Percentiles rank a stretch among this genome's conserved stretches.
These are phyloP conservation scores for Thymelicus sylvestris DNA, from an alignment of 2,888 invertebrate genomes.

Conservation along the genomic window DNA sequence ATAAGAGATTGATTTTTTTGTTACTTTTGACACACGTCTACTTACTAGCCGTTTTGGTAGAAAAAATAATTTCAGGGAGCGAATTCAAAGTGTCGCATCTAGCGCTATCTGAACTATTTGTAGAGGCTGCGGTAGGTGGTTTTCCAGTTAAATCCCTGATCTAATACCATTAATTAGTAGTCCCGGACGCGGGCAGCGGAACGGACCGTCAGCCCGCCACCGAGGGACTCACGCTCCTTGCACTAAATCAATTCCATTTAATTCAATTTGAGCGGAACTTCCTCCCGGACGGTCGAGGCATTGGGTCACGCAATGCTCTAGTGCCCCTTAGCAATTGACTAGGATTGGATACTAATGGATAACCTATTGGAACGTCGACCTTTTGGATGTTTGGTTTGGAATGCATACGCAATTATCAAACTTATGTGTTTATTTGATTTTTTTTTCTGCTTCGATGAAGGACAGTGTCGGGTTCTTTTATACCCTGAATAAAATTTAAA, in stretches of 20 bases:
- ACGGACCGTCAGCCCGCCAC: conserved; percentile 50
- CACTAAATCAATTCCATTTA: conserved; percentile 82
- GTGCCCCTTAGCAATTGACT: conserved; percentile 12
- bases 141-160: conserved; percentile 74
- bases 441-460: too few relatives aligned
- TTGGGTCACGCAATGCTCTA: conserved; percentile 68
- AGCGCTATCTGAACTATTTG: background rate
- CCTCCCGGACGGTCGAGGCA: conserved; percentile 57
- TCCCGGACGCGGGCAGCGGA: conserved; percentile 60
- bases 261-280: conserved; percentile 80
- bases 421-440: too few relatives aligned
- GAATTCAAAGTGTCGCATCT: conserved; percentile 5
- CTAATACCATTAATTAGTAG: conserved; percentile 79
- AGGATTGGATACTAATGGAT: background rate
- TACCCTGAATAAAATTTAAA: too few relatives aligned
- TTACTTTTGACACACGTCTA: too few relatives aligned
- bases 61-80: too few relatives aligned
- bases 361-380: too few relatives aligned
- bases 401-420: too few relatives aligned
- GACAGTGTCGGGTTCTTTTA: too few relatives aligned
- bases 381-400: too few relatives aligned
- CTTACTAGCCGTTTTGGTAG: too few relatives aligned
- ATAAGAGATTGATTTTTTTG: too few relatives aligned
- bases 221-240: conserved; percentile 66
- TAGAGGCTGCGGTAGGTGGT: conserved; percentile 53